Conservation (phyloP, 2,797 vertebrate genomes). For the Coendou prehensilis region DNA sequence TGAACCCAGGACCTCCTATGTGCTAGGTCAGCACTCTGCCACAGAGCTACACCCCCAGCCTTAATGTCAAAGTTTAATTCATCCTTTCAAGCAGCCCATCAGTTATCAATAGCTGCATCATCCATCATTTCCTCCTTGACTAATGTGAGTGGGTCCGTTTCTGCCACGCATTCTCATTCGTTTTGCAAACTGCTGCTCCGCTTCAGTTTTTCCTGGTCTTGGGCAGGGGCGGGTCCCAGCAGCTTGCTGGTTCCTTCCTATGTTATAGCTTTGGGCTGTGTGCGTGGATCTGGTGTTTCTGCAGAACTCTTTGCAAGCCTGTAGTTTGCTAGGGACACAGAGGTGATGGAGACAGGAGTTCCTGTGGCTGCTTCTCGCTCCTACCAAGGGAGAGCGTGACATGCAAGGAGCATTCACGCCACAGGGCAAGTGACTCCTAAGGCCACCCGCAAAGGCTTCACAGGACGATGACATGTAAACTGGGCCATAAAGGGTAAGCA, state of each 20-base stretch:
- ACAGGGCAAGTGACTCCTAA: not conserved
- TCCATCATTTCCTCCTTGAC: not conserved
- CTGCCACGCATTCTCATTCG: not conserved
- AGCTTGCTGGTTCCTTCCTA: not conserved
- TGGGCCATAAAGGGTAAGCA: slow-evolving; percentile 17
- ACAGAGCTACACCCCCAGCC: not conserved
- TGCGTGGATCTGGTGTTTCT: not conserved
- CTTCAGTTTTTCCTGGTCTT: not conserved
- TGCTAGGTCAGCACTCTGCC: not conserved
- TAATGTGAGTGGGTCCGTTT: not conserved
- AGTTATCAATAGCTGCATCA: not conserved
- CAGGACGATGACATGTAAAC: not conserved
- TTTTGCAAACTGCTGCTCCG: not conserved
- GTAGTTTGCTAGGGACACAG: not conserved
- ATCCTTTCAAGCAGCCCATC: not conserved
- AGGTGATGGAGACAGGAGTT: not conserved
- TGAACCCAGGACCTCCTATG: not conserved
- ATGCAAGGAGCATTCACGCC: not conserved
- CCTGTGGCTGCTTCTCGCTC: not conserved
- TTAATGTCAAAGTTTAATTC: not conserved
- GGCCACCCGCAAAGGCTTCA: slow-evolving; percentile 17
- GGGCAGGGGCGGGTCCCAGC: not conserved
- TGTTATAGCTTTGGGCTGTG: not conserved
- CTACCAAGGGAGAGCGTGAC: not conserved
- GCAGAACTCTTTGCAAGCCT: not conserved